These are phyloP conservation scores for Myiothlypis coronata DNA, from an alignment of 2,797 vertebrate species.

Conservation along the genomic window DNA sequence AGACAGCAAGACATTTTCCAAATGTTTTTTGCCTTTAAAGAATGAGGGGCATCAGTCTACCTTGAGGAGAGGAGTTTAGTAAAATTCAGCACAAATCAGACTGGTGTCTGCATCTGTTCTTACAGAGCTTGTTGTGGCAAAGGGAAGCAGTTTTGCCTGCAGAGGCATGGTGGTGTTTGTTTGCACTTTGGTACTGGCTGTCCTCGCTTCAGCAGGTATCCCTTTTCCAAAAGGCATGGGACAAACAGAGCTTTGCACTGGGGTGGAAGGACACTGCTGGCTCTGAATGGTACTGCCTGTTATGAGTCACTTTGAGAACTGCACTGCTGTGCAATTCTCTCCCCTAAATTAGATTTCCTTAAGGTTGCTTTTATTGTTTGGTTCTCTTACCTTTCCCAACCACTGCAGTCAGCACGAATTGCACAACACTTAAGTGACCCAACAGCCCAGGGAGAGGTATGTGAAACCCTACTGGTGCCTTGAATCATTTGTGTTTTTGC, in stretches of 20 bases:
- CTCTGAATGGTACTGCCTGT: neutral
- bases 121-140: neutral
- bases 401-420: conserved; percentile 11
- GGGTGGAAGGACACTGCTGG: neutral
- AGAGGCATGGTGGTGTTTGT: neutral
- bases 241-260: neutral
- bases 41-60: neutral
- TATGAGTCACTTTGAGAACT: neutral
- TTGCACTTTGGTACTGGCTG: neutral
- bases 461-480: neutral
- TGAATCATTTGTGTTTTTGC: conserved; percentile 31
- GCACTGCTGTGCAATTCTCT: neutral
- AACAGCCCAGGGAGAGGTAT: neutral
- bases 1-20: neutral
- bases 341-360: conserved; percentile 7
- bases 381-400: conserved; percentile 26
- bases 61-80: neutral
- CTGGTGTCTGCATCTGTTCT: neutral
- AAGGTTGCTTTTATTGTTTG: neutral
- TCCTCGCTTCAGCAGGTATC: neutral
- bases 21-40: conserved; percentile 13
- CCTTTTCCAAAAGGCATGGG: neutral
- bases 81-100: neutral
- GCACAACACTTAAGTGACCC: conserved; percentile 1
- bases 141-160: neutral